Percentiles rank a stretch among this genome's conserved stretches.
phyloP scores from a whole-genome alignment of 1,140 invertebrate species.

The Orius insidiosus region DNA sequence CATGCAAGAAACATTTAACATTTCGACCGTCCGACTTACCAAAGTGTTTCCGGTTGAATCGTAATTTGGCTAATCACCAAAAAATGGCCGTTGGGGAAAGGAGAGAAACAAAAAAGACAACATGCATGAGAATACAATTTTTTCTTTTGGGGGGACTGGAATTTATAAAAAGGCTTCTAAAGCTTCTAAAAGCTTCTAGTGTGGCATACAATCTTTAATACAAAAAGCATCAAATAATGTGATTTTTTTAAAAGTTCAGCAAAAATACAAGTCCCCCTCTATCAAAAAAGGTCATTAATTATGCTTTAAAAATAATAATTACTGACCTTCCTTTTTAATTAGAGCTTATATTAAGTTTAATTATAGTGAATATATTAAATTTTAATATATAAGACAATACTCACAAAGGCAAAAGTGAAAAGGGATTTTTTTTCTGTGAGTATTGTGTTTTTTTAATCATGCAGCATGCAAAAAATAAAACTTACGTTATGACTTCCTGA shows the following conservation, averaged over 20 bases:
- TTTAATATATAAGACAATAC: constrained; percentile 1
- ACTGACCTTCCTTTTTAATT: too few relatives aligned
- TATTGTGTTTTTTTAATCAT: not conserved
- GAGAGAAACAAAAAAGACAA: constrained; percentile 17
- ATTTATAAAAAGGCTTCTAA: too few relatives aligned
- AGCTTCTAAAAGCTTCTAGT: too few relatives aligned
- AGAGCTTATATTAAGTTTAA: not conserved
- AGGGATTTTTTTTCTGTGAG: too few relatives aligned
- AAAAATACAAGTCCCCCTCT: too few relatives aligned
- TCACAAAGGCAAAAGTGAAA: not conserved
- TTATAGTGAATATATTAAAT: constrained; percentile 3
- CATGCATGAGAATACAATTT: constrained; percentile 22
- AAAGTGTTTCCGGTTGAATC: constrained; percentile 15
- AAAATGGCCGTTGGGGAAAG: constrained; percentile 11
- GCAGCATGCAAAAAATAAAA: constrained; percentile 24
- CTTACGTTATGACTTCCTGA: constrained; percentile 60
- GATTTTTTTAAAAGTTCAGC: too few relatives aligned
- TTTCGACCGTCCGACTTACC: constrained; percentile 8
- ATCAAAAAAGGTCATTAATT: too few relatives aligned
- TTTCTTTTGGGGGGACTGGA: too few relatives aligned
- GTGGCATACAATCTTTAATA: too few relatives aligned
- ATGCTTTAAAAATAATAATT: too few relatives aligned
- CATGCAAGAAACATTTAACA: constrained; percentile 9
- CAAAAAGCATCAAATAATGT: too few relatives aligned
- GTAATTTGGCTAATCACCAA: constrained; percentile 15